Evolutionary conservation across 2,113 vertebrate genomes (phyloP), one percentile per base, ranked within the genome.

Genomic region (Ptychochromis oligacanthus): DNA sequence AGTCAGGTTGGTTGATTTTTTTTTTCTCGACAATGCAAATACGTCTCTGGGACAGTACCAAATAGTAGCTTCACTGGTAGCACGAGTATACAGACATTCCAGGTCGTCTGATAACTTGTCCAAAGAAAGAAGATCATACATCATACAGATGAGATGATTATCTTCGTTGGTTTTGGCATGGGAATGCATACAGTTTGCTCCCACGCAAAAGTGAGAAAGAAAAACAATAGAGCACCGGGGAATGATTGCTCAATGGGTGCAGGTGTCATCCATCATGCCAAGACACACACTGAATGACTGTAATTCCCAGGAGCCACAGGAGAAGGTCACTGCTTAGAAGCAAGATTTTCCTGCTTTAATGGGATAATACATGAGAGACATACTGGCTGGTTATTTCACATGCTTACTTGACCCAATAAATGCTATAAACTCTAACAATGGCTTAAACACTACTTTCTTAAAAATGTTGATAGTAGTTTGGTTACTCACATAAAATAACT

Each of bases 201-300:
- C 93, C 94, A 96, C 92, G 91, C 94, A 86, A 90, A 95, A 93
- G 89, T 91, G 89, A 91, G 87, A 95, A 94, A 94, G 86, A 80
- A 94, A 90, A 94, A 95, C 85, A 95, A 94, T 60, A 58, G 56
- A 80, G 79, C 80, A 64, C 89, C 90, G 91, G 88, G 91, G 88
- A 92, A 77, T 18, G 90, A 93, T 96, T 94, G 93, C 95, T 94
- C 94, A 96, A 95, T 22, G 79, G 86, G 81, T 85, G 92, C 93
- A 95, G 94, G 95, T 95, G 94, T 91, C 94, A 94, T 94, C 93
- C 91, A 95, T 95, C 94, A 95, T 85, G 58, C 62, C 2, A 38
- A 90, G 87, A 93, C 90, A 90, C 85, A 82, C 91, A 91, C 57
- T 81, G 90, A 94, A 89, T 89, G 86, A 93, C 91, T 91, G 93